Base-by-base conservation (phyloP, 1,140 invertebrate genomes). In the Scaptomyza graminum region DNA sequence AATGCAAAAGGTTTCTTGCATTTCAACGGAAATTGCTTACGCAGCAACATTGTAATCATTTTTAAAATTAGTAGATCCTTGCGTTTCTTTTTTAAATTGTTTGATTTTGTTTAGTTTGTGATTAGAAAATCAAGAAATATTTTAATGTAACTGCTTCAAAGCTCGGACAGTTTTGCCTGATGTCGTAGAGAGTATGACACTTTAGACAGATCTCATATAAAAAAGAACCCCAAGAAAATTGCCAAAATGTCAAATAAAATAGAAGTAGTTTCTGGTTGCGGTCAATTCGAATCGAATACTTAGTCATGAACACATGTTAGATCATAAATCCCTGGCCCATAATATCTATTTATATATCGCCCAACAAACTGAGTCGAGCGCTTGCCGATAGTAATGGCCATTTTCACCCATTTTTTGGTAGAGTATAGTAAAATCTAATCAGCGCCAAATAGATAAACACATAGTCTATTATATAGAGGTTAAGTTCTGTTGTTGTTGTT, bases 321-420 rank as follows among this genome's bases (percentile, higher is more conserved):
- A 28, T 28, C 34, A 37, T 68, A 70, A 65, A 43, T 65, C 67
- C 61, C 67, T 51, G 11, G 47, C 18, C 13, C 7, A 51, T 25
- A 57, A 59, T 72, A 67, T 72, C 69, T 72, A 60, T 67, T 61
- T 50, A 57, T 59, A 67, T 67, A 31, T 72, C 47, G 31, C 28
- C 31, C 52, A 31, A 28, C 25, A 71, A 65, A 57, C 41, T 67
- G 59, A 70, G 25, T 62, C 64, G 49, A 62, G 28, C 50, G 56
- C 56, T 31, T 50, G n/a, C 16, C 51, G 66, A 67, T 72, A 72
- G 63, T 28, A 41, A 12, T 41, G 5, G 51, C 31, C 18, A 22
- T 22, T 71, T 67, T 52, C 16, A 59, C 41, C 43, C 15, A 41
- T n/a, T 72, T 72, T 39, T 54, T n/a, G 16, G 16, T 43, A 28